Percentiles rank a stretch among this genome's conserved stretches.
Evolutionary conservation across 2,113 vertebrate species (phyloP).

Genomic region (Panthera uncia): DNA sequence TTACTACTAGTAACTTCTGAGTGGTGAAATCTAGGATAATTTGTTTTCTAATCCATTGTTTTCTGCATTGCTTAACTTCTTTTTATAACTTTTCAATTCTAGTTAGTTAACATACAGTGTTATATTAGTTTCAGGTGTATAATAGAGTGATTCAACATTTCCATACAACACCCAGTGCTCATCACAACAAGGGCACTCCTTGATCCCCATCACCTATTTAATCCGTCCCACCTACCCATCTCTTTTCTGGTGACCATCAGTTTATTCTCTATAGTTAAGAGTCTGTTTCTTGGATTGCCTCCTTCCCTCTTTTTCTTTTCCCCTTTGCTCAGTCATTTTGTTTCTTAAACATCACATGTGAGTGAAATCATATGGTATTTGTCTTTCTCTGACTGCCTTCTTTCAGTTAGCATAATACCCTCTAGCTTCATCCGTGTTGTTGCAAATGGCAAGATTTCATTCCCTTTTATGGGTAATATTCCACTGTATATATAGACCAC

Average conservation of each 20-base stretch:
- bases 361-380: not conserved
- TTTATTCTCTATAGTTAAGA: not conserved
- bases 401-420: not conserved
- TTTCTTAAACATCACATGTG: not conserved
- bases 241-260: not conserved
- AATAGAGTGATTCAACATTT: not conserved
- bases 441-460: not conserved
- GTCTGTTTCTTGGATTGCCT: not conserved
- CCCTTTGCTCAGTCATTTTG: not conserved
- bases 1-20: not conserved
- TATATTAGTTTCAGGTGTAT: not conserved
- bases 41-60: not conserved
- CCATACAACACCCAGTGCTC: not conserved
- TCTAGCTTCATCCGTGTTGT: not conserved
- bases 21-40: not conserved
- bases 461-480: not conserved
- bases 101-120: not conserved
- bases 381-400: not conserved
- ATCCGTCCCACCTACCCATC: not conserved
- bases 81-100: not conserved
- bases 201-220: not conserved
- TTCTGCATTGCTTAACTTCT: not conserved
- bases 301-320: not conserved
- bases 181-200: not conserved
- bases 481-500: not conserved